A percentile compares a stretch with the other conserved stretches of the same genome.
phyloP scores from a whole-genome alignment of 2,888 invertebrate species.

The Dione vanillae region DNA sequence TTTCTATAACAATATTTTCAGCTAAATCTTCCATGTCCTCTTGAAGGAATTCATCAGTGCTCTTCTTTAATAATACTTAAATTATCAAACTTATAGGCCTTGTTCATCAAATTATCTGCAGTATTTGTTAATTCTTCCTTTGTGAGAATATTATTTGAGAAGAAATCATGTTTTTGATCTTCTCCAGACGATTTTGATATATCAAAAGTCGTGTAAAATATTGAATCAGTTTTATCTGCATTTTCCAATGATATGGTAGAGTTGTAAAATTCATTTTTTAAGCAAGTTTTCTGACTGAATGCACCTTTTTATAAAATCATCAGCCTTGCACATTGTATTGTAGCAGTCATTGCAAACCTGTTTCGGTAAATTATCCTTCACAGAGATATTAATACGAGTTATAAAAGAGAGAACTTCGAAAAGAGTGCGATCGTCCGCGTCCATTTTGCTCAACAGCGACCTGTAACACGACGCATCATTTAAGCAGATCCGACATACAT shows the following conservation, averaged over 20 bases:
- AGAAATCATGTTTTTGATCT: conserved; percentile 19
- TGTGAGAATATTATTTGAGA: conserved; percentile 4
- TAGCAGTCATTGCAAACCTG: conserved; percentile 71
- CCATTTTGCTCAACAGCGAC: conserved; percentile 60
- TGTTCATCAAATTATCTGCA: conserved; percentile 7
- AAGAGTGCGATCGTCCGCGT: conserved; percentile 57
- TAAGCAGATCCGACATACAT: conserved; percentile 69
- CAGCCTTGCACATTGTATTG: conserved; percentile 59
- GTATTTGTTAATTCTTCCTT: conserved; percentile 24
- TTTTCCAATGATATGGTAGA: conserved; percentile 35
- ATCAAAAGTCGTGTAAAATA: conserved; percentile 23
- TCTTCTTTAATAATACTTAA: conserved; percentile 40
- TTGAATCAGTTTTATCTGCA: conserved; percentile 32
- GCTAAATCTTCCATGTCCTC: conserved; percentile 32
- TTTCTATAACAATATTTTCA: conserved; percentile 24
- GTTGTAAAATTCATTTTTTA: conserved; percentile 53
- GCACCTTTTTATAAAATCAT: conserved; percentile 70
- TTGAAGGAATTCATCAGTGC: conserved; percentile 39
- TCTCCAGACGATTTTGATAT: conserved; percentile 32
- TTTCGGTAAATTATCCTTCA: conserved; percentile 63
- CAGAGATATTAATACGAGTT: conserved; percentile 61
- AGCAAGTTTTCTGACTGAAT: conserved; percentile 63
- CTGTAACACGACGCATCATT: conserved; percentile 58
- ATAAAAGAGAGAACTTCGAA: conserved; percentile 62
- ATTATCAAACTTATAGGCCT: conserved; percentile 21